These are phyloP conservation scores for Tribolium freemani DNA, from an alignment of 2,888 invertebrate genomes.

Conservation along the genomic window DNA sequence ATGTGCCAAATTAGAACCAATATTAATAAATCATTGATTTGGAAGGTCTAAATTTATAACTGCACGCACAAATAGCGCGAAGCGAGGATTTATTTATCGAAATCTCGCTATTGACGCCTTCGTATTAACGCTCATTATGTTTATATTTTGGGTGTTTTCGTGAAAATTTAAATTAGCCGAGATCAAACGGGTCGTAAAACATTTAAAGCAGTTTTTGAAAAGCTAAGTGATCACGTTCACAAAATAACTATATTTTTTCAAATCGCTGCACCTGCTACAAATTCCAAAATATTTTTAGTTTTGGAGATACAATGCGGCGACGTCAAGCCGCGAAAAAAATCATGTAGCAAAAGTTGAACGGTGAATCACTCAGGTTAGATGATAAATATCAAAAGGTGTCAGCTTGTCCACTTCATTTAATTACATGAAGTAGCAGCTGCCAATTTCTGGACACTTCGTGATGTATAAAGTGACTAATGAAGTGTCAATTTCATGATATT, in stretches of 20 bases:
- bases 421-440: background rate
- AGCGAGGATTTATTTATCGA: constrained; percentile 4
- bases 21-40: constrained; percentile 29
- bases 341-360: background rate
- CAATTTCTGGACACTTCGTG: background rate
- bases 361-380: background rate
- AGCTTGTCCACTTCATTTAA: background rate
- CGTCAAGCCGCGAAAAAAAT: background rate
- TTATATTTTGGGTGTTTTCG: constrained; percentile 4
- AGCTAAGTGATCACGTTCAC: too few species aligned
- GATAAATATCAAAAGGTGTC: background rate
- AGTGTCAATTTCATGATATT: background rate
- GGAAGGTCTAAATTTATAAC: constrained; percentile 30
- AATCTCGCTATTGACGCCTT: constrained; percentile 8
- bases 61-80: constrained; percentile 6
- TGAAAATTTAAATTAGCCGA: background rate
- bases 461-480: background rate
- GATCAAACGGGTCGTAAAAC: background rate
- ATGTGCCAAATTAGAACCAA: constrained; percentile 33
- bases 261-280: background rate
- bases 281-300: background rate
- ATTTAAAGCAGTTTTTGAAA: background rate
- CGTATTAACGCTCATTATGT: background rate
- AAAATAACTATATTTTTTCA: background rate
- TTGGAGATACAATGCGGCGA: background rate